Conservation (phyloP, 2,113 vertebrate genomes). For the Microcebus tavaratra region DNA sequence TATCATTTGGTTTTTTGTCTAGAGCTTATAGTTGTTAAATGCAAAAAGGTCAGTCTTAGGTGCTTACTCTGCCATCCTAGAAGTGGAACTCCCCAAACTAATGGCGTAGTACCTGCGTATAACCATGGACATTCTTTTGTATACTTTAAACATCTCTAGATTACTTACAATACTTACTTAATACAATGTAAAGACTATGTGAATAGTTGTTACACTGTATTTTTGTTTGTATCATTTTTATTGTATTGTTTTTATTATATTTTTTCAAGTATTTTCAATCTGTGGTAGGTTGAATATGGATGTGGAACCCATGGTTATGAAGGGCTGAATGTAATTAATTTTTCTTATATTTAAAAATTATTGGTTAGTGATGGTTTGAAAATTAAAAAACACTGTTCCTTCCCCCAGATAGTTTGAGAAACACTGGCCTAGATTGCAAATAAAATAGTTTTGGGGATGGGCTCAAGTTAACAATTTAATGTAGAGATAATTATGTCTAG, state of each 20-base stretch:
- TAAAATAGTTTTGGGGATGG: background rate
- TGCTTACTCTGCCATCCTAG: background rate
- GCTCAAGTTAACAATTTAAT: constrained; percentile 12
- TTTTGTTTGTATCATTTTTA: background rate
- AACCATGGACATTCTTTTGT: background rate
- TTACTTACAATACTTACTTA: background rate
- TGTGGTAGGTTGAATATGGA: background rate
- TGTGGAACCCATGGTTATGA: background rate
- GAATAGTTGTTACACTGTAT: background rate
- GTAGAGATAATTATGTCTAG: background rate
- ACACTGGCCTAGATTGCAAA: background rate
- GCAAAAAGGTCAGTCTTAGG: background rate
- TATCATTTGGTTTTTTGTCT: background rate
- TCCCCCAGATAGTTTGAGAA: background rate
- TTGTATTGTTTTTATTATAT: background rate
- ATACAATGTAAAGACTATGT: background rate
- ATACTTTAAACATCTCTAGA: background rate
- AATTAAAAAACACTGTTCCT: constrained; percentile 14
- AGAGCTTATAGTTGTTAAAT: background rate
- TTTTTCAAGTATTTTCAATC: background rate
- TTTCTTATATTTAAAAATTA: background rate
- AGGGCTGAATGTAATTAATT: background rate
- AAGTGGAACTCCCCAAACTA: constrained; percentile 15
- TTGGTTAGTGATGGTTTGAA: background rate
- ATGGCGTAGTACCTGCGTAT: too few relatives aligned